phyloP scores from a whole-genome alignment of 2,113 vertebrate species.

The Ursus arctos region DNA sequence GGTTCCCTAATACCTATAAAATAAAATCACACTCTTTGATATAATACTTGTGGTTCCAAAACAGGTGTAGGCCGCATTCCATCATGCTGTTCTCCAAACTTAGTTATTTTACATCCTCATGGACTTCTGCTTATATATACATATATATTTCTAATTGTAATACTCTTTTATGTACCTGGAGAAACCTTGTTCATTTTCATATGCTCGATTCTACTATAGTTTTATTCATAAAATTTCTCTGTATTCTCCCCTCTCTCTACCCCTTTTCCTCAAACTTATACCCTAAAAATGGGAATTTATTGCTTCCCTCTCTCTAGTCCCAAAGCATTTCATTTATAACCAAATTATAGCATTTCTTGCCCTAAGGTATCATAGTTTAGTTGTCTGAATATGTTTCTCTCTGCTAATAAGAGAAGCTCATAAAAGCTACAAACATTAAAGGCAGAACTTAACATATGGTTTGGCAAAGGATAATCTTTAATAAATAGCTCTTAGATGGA shows the following conservation, averaged over 20 bases:
- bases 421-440: not conserved
- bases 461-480: conserved; percentile 45
- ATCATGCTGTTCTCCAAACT: not conserved
- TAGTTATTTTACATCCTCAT: not conserved
- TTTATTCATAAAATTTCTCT: conserved; percentile 38
- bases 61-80: not conserved
- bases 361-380: not conserved
- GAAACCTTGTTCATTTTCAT: not conserved
- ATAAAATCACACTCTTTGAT: not conserved
- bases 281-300: not conserved
- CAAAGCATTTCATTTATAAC: conserved; percentile 2
- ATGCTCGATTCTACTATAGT: not conserved
- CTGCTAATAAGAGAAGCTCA: not conserved
- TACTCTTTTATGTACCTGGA: not conserved
- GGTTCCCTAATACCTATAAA: not conserved
- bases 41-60: not conserved
- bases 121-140: not conserved
- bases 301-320: not conserved
- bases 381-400: not conserved
- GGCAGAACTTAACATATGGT: not conserved
- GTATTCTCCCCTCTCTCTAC: not conserved
- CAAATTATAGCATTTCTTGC: not conserved
- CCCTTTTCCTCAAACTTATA: conserved; percentile 15
- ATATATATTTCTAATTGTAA: not conserved
- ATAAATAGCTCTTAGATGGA: conserved; percentile 3